Base-by-base conservation (phyloP, 2,113 vertebrate genomes). In the Parotia lawesii region DNA sequence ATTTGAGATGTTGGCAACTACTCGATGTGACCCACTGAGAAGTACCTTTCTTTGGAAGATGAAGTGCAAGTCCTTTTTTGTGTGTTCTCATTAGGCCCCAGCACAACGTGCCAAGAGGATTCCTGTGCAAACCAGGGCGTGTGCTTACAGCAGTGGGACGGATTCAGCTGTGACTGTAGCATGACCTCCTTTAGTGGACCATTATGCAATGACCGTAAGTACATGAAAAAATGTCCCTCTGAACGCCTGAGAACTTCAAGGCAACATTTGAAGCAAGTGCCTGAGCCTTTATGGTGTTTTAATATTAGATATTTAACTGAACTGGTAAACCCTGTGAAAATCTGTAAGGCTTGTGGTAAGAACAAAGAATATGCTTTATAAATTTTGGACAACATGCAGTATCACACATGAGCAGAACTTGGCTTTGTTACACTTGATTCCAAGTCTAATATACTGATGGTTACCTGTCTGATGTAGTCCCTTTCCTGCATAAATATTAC, bases 91-190 rank as follows among this genome's bases (percentile, higher is more conserved):
- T 37, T 96, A 99, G 99, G 99, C 76, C 99, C 99, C 77, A 99
- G 99, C 97, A 99, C 99, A 3, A 99, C 99, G 1, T 99, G 99
- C 96, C 99, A 99, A 90, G 99, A 99, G 94, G 99, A 99, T 93
- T 99, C 99, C 0, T 99, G 99, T 67, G 98, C 98, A n/a, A 99
- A 99, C 97, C 99, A 99, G 96, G 99, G 99, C 1, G 99, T 99
- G 92, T 99, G 99, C 96, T 97, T 99, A 4, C 99, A 99, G 97
- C 99, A 99, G 88, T 99, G 99, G 99, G 99, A 99, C 51, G 99
- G 99, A 70, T 99, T 99, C 98, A 99, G 97, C 79, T 99, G 99
- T 65, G 99, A 99, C 98, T 99, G 99, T 38, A 99, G 98, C 53
- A 99, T 99, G 99, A 99, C 99, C 6, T 99, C 99, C 54, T 99